Base-by-base conservation (phyloP, 2,888 invertebrate species). In the Metellina segmentata region DNA sequence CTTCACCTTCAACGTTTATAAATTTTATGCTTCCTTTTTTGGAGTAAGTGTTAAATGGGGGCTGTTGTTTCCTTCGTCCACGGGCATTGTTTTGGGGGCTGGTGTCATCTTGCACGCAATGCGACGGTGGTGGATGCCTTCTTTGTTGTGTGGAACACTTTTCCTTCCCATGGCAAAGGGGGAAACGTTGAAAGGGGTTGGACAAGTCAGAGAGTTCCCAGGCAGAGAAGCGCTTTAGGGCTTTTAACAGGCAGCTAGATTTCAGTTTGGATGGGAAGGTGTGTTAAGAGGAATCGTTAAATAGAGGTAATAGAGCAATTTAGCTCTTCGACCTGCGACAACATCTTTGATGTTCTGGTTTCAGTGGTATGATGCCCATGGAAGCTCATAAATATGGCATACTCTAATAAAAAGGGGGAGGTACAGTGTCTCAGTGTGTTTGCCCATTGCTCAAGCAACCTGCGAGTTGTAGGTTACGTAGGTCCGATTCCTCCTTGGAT, bases 131-230 rank as follows among this genome's bases (percentile, higher is more conserved):
- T 51, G 16, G 79, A 19, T 6, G 11, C 16, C 61, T 20, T 34
- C 61, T 79, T 79, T 70, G 34, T 34, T 34, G 61, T 75, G 85
- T 75, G 75, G 61, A 82, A 82, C 74, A 61, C 9, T 7, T 75
- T 8, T 34, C 9, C 16, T 13, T 20, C 79, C 7, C 61, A 34
- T 34, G 34, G 34, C 34, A 16, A 69, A 11, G 53, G 85, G 52
- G n/a, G 82, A 72, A 34, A 52, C 61, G 53, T 81, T 81, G 53
- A 61, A 19, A 79, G 51, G 72, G 9, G 72, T 19, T 72, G 72
- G 72, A n/a, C 53, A 9, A 34, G 74, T 34, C n/a, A 2, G 20
- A 78, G 77, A 16, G 77, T 49, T 19, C n/a, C 77, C 52, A 53
- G 52, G 78, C 51, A 8, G 7, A 52, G 19, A 9, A 11, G 48